Evolutionary conservation across 2,113 vertebrate species (phyloP).

Genomic region (Embiotoca jacksoni): DNA sequence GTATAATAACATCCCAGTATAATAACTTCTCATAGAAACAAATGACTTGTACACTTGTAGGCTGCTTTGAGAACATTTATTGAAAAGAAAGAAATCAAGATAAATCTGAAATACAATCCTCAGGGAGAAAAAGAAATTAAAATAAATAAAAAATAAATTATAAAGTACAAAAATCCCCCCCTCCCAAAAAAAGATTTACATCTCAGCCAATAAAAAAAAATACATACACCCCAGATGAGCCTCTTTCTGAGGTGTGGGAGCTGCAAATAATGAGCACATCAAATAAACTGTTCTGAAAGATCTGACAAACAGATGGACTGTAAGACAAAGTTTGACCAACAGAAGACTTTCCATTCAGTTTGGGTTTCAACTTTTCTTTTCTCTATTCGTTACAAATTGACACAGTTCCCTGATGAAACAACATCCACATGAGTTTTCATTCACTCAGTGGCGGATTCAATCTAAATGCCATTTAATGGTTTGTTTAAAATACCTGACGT

Average conservation of each 20-base stretch:
- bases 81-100: constrained; percentile 75
- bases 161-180: constrained; percentile 69
- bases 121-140: constrained; percentile 51
- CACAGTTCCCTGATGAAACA: constrained; percentile 83
- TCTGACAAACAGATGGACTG: constrained; percentile 38
- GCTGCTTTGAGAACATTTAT: constrained; percentile 77
- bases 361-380: constrained; percentile 59
- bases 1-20: not conserved
- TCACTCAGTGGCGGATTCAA: constrained; percentile 62
- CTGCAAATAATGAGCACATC: constrained; percentile 41
- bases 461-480: constrained; percentile 56
- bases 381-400: constrained; percentile 67
- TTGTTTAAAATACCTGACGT: constrained; percentile 34
- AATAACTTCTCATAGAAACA: not conserved
- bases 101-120: constrained; percentile 70
- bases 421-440: constrained; percentile 59
- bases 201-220: constrained; percentile 62
- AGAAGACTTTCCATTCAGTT: constrained; percentile 46
- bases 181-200: constrained; percentile 60
- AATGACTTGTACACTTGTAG: not conserved
- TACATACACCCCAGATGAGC: constrained; percentile 35
- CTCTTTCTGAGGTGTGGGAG: constrained; percentile 37
- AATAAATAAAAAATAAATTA: constrained; percentile 84
- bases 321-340: constrained; percentile 46
- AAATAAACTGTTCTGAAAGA: constrained; percentile 36